These are phyloP conservation scores for Gymnopithys bicolor DNA, from an alignment of 2,797 vertebrate species.

Conservation along the genomic window DNA sequence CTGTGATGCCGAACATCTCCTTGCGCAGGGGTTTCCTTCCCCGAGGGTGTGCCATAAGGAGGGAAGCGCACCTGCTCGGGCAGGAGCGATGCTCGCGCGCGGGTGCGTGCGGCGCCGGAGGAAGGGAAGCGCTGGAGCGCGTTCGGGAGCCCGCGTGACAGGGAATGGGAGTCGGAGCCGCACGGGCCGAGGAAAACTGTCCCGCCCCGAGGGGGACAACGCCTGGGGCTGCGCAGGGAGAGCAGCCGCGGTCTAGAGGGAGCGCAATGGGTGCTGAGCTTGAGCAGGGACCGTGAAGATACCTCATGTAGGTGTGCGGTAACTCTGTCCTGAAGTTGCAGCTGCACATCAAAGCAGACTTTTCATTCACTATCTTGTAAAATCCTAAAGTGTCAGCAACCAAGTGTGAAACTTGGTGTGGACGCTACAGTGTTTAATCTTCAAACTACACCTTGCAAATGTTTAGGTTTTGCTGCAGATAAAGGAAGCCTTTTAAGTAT, in stretches of 20 bases:
- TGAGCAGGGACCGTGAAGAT: accelerated
- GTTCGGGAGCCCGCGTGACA: too few relatives aligned
- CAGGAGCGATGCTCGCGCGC: not conserved
- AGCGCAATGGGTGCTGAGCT: not conserved
- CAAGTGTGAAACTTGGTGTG: not conserved
- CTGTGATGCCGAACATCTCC: not conserved
- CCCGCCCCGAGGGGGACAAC: accelerated
- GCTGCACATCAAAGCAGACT: accelerated
- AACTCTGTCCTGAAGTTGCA: not conserved
- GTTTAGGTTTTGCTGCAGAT: not conserved
- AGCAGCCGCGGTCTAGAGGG: not conserved
- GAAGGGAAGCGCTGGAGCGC: not conserved
- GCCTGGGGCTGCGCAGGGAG: not conserved
- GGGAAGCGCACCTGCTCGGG: not conserved
- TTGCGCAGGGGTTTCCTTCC: not conserved
- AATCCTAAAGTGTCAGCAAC: accelerated
- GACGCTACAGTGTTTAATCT: not conserved
- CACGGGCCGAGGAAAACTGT: not conserved
- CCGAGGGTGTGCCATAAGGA: accelerated
- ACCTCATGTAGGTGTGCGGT: accelerated
- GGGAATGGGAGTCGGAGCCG: not conserved
- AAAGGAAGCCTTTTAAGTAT: not conserved
- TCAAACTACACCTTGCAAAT: not conserved
- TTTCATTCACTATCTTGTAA: not conserved
- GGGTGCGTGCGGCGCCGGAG: not conserved